These are phyloP conservation scores for Paracentrotus lividus DNA, from an alignment of 53 echinoderm and acorn worm genomes.

Conservation along the genomic window DNA sequence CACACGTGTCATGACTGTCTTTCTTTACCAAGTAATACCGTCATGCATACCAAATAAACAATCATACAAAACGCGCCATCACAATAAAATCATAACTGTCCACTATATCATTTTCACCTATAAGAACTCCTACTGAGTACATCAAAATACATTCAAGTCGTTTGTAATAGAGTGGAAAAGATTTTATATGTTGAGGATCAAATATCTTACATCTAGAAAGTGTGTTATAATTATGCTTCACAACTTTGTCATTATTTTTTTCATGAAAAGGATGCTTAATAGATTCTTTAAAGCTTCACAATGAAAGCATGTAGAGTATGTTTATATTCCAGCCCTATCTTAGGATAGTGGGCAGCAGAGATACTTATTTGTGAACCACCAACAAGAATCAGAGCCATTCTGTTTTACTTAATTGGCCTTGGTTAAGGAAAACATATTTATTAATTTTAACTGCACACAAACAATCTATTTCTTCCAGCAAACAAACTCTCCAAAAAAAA, in stretches of 20 bases:
- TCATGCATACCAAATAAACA: constrained; percentile 42
- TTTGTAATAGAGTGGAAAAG: neutral
- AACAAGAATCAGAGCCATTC: neutral
- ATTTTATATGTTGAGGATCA: neutral
- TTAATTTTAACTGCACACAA: neutral
- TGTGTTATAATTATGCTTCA: neutral
- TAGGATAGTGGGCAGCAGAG: neutral
- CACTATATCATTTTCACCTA: neutral
- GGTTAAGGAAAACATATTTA: neutral
- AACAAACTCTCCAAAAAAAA: neutral
- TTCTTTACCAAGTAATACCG: neutral
- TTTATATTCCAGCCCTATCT: no score
- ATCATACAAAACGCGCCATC: neutral
- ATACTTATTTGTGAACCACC: neutral
- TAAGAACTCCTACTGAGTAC: neutral
- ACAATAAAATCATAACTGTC: neutral
- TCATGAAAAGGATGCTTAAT: neutral
- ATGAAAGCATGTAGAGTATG: neutral
- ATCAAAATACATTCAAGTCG: neutral
- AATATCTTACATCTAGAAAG: neutral
- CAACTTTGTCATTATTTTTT: neutral
- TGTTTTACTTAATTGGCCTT: neutral
- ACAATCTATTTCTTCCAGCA: neutral
- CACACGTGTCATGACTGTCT: neutral
- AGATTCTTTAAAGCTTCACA: neutral